Evolutionary conservation across 2,888 invertebrate species (phyloP).

Genomic region (Steinernema hermaphroditum): DNA sequence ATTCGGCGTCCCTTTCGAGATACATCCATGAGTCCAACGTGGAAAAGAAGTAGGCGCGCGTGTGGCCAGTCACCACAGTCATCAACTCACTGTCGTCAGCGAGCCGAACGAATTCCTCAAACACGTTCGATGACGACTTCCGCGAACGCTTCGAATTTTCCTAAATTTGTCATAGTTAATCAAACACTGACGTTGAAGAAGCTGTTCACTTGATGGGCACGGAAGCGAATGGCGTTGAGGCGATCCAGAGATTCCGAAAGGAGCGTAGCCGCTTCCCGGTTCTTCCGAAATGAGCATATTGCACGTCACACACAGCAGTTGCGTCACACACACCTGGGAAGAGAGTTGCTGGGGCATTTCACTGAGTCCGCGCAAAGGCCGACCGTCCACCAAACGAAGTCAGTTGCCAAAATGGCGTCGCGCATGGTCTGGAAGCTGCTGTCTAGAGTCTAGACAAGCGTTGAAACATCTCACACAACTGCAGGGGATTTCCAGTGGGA

Average conservation of each 20-base stretch:
- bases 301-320: no score
- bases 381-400: no score
- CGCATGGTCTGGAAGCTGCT: no score
- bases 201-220: slow-evolving; percentile 4
- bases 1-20: neutral
- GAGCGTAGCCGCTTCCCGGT: neutral
- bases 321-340: no score
- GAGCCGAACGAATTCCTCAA: slow-evolving; percentile 76
- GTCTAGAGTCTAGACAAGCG: no score
- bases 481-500: no score
- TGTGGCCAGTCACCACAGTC: slow-evolving; percentile 12
- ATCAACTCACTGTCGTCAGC: slow-evolving; percentile 36
- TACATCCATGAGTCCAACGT: neutral
- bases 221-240: slow-evolving; percentile 21
- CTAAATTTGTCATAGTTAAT: neutral
- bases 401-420: no score
- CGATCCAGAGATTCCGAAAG: slow-evolving; percentile 1
- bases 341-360: no score
- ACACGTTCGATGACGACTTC: slow-evolving; percentile 82
- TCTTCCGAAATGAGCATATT: neutral
- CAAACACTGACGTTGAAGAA: neutral
- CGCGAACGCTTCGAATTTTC: slow-evolving; percentile 76
- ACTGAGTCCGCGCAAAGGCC: no score
- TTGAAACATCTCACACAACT: no score
- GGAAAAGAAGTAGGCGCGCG: slow-evolving; percentile 23